Conservation (phyloP, 2,888 invertebrate species). For the Bhutanitis thaidina region DNA sequence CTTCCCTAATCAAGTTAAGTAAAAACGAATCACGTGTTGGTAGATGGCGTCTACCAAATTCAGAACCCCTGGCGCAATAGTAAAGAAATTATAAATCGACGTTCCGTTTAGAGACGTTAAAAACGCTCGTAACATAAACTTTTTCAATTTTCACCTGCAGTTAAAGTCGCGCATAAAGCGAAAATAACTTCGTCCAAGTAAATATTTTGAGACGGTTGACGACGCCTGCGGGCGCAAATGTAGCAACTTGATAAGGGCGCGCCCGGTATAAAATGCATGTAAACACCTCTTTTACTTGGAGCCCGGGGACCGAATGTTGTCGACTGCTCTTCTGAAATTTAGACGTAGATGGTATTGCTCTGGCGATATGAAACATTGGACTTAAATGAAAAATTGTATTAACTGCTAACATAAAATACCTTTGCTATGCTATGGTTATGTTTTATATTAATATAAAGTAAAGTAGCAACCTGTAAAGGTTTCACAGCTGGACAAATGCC, state of each 20-base stretch:
- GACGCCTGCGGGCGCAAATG: constrained; percentile 62
- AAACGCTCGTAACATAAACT: constrained; percentile 71
- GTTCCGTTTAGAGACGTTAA: constrained; percentile 59
- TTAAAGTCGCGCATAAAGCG: constrained; percentile 66
- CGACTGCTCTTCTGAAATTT: constrained; percentile 51
- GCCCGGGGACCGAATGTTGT: constrained; percentile 51
- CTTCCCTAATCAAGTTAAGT: too few species aligned
- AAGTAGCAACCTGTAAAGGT: too few species aligned
- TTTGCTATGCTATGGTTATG: too few species aligned
- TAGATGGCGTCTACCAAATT: neutral
- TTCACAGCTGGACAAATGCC: too few species aligned
- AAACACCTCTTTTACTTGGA: constrained; percentile 61
- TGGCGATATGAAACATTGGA: constrained; percentile 12
- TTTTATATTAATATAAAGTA: too few species aligned
- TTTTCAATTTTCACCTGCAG: constrained; percentile 77
- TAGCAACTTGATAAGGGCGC: constrained; percentile 64
- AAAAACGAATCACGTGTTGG: too few species aligned
- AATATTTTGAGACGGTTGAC: constrained; percentile 68
- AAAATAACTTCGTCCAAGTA: constrained; percentile 50
- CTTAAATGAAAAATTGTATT: constrained; percentile 16
- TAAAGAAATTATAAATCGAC: constrained; percentile 53
- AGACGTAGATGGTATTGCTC: constrained; percentile 19
- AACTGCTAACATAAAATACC: constrained; percentile 1
- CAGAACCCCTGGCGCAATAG: constrained; percentile 5
- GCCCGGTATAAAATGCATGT: constrained; percentile 67